Percentiles rank a stretch among this genome's conserved stretches.
Conservation (phyloP, 2,113 vertebrate species). For the Festucalex cinctus region DNA sequence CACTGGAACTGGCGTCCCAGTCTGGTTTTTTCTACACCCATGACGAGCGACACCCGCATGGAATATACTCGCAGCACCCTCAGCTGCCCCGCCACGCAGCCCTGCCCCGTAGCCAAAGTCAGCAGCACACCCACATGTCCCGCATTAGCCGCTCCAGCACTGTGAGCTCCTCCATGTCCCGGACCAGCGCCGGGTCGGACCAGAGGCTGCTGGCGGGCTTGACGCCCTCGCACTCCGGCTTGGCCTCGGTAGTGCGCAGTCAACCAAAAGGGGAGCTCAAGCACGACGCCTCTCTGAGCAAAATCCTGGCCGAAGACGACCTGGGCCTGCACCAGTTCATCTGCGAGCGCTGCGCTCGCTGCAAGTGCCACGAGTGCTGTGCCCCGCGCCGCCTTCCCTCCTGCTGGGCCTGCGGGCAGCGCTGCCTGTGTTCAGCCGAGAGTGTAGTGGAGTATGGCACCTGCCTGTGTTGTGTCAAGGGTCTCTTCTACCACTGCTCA, state of each 20-base stretch:
- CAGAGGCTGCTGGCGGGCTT: conserved; percentile 86
- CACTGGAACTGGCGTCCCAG: conserved; percentile 68
- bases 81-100: conserved; percentile 40
- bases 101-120: conserved; percentile 85
- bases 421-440: conserved; percentile 91
- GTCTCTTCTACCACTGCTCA: conserved; percentile 98
- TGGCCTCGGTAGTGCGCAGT: conserved; percentile 75
- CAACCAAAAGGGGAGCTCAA: conserved; percentile 85
- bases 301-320: conserved; percentile 67
- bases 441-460: conserved; percentile 88
- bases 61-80: conserved; percentile 64
- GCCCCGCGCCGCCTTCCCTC: conserved; percentile 85
- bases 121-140: conserved; percentile 78
- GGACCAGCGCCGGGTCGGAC: conserved; percentile 89
- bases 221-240: conserved; percentile 83
- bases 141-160: conserved; percentile 94
- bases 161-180: conserved; percentile 91
- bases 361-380: conserved; percentile 87
- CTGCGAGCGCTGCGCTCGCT: conserved; percentile 90
- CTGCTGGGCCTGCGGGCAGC: conserved; percentile 91
- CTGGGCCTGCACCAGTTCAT: conserved; percentile 80
- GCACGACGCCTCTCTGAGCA: conserved; percentile 73
- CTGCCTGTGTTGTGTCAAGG: conserved; percentile 94
- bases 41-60: conserved; percentile 63
- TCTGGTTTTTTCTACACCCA: conserved; percentile 79